Evolutionary conservation across 2,888 invertebrate genomes (phyloP).

Genomic region (Drosophila maculinotata): DNA sequence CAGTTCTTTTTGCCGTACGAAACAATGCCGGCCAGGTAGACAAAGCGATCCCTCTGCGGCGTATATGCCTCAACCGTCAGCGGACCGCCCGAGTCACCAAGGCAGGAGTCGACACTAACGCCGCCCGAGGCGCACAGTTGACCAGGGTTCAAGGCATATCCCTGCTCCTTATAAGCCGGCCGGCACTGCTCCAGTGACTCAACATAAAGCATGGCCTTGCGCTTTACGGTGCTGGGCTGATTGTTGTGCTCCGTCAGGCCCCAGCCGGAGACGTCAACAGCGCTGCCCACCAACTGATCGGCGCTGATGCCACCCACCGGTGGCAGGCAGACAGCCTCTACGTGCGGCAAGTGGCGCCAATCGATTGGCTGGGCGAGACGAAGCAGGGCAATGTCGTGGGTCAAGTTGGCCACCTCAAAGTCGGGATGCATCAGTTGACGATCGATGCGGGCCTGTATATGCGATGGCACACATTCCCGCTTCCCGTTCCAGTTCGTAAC

Average conservation of each 20-base stretch:
- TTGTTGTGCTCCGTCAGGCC: constrained; percentile 86
- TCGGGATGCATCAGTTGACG: constrained; percentile 87
- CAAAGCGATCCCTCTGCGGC: constrained; percentile 33
- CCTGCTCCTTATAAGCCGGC: constrained; percentile 1
- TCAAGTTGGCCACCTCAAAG: constrained; percentile 84
- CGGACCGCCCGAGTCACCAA: constrained; percentile 88
- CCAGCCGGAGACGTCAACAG: constrained; percentile 87
- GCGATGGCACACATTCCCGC: constrained; percentile 87
- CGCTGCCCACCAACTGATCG: constrained; percentile 78
- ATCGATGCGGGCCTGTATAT: constrained; percentile 87
- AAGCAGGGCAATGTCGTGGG: constrained; percentile 89
- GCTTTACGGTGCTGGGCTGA: constrained; percentile 49
- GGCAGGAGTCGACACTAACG: constrained; percentile 84
- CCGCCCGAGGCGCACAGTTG: constrained; percentile 67
- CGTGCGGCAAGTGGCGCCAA: constrained; percentile 73
- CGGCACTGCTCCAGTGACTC: constrained; percentile 38
- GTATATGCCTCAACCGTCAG: constrained; percentile 75
- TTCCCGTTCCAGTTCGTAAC: constrained; percentile 73
- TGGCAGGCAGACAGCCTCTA: constrained; percentile 88
- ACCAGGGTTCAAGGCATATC: constrained; percentile 6
- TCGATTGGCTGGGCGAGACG: constrained; percentile 87
- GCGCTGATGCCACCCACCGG: constrained; percentile 28
- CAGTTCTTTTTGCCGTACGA: constrained; percentile 50
- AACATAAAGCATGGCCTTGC: constrained; percentile 49
- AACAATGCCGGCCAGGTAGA: constrained; percentile 61